Base-by-base conservation (phyloP, 2,888 invertebrate genomes). In the Rhamphomyia laevipes region DNA sequence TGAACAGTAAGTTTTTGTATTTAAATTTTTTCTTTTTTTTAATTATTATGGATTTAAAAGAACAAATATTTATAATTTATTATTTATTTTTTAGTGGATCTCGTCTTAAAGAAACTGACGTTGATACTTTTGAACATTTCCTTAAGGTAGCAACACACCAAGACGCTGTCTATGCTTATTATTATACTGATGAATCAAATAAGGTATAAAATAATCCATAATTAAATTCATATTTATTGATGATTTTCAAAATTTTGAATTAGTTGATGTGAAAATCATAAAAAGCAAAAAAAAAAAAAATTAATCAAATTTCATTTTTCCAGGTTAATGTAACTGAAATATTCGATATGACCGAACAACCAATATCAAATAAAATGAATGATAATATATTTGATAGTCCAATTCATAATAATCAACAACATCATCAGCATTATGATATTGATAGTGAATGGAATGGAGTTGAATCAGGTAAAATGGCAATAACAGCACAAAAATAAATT, bases 311-410 rank as follows among this genome's bases (percentile, higher is more conserved):
- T 21, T 46, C 17, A 12, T 37, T 42, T 21, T 17, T 45, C 13
- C 17, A 82, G 80, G 81, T 89, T 60, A 86, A 86, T 70, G 83
- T 91, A 60, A 89, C 89, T 2, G 89, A 91, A 74, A 90, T 92
- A 60, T 90, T 86, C 65, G 89, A 91, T 67, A 85, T 90, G 63
- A 85, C 86, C 0, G 84, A 86, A 58, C 84, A 86, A 57, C 77
- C 79, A 23, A 76, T 80, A 47, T 76, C 77, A 18, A 75, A 65
- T n/a, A 62, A 68, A 51, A 54, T 65, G 43, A 59, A 68, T 43
- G 30, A 44, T 30, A n/a, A n/a, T n/a, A 58, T 65, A n/a, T 68
- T 63, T 51, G 67, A 70, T 52, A 67, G 67, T 16, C 63, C 64
- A 15, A 64, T 66, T 15, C 65, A 68, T 53, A 64, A 68, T 56